Evolutionary conservation across 2,113 vertebrate genomes (phyloP).

Genomic region (Trichechus manatus): DNA sequence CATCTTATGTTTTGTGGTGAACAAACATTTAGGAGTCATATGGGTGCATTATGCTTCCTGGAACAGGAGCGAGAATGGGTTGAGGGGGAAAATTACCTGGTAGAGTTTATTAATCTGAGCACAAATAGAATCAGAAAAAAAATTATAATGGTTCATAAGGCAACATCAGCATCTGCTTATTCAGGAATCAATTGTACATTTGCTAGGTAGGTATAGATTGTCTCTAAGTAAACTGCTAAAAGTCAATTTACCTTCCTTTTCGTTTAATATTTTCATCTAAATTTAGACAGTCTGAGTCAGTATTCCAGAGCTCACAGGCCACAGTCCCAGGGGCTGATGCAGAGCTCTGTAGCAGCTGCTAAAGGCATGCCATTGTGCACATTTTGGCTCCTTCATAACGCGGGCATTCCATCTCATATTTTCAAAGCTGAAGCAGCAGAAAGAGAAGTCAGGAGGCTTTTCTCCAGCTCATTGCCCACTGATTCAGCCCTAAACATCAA

Average conservation of each 20-base stretch:
- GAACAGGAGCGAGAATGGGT: background rate
- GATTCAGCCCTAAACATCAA: background rate
- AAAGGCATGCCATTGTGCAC: background rate
- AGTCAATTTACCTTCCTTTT: background rate
- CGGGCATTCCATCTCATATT: background rate
- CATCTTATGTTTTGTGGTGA: background rate
- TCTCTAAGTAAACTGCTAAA: slow-evolving; percentile 26
- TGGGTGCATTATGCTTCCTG: background rate
- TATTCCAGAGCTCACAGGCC: background rate
- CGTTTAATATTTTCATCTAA: background rate
- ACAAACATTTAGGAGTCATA: background rate
- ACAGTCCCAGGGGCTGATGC: background rate
- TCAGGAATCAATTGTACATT: slow-evolving; percentile 26
- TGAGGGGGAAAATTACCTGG: background rate
- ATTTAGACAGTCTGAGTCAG: background rate
- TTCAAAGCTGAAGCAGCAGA: background rate
- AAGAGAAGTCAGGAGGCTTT: background rate
- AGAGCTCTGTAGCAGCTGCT: background rate
- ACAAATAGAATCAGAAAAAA: slow-evolving; percentile 11
- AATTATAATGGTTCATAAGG: background rate
- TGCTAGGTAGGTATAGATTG: background rate
- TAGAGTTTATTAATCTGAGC: background rate
- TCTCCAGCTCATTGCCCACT: background rate
- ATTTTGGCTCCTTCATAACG: background rate
- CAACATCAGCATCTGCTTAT: background rate